phyloP scores from a whole-genome alignment of 2,888 invertebrate genomes.

The Hermaeophaga mercurialis region DNA sequence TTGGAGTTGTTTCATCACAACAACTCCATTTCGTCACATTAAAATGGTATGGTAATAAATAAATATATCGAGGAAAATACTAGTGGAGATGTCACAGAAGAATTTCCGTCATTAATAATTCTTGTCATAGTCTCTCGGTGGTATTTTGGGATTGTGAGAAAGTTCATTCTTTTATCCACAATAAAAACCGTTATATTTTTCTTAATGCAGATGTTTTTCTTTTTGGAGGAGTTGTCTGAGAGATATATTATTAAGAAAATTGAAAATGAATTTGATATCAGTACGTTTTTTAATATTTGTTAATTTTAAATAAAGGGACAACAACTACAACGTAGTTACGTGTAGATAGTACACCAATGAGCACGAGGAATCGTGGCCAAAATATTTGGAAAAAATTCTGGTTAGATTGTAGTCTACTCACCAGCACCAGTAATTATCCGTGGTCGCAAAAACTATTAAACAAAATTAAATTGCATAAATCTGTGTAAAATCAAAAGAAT shows the following conservation, averaged over 20 bases:
- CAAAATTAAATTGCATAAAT: too few relatives aligned
- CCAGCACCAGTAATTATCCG: too few relatives aligned
- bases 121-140: slow-evolving; percentile 22
- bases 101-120: slow-evolving; percentile 34
- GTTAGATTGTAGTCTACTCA: too few relatives aligned
- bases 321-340: too few relatives aligned
- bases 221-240: neutral
- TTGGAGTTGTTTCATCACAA: slow-evolving; percentile 35
- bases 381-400: too few relatives aligned
- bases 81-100: slow-evolving; percentile 33
- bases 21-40: slow-evolving; percentile 24
- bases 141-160: slow-evolving; percentile 30
- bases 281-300: too few relatives aligned
- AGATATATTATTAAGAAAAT: neutral
- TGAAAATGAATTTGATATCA: too few relatives aligned
- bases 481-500: too few relatives aligned
- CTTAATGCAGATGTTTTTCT: slow-evolving; percentile 15
- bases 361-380: too few relatives aligned
- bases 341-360: too few relatives aligned
- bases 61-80: slow-evolving; percentile 26
- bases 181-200: slow-evolving; percentile 21
- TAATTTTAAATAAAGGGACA: too few relatives aligned
- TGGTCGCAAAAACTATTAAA: too few relatives aligned
- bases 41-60: slow-evolving; percentile 32
- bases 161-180: slow-evolving; percentile 1